phyloP scores from a whole-genome alignment of 2,113 vertebrate species.

The Gallinago jamesoni region DNA sequence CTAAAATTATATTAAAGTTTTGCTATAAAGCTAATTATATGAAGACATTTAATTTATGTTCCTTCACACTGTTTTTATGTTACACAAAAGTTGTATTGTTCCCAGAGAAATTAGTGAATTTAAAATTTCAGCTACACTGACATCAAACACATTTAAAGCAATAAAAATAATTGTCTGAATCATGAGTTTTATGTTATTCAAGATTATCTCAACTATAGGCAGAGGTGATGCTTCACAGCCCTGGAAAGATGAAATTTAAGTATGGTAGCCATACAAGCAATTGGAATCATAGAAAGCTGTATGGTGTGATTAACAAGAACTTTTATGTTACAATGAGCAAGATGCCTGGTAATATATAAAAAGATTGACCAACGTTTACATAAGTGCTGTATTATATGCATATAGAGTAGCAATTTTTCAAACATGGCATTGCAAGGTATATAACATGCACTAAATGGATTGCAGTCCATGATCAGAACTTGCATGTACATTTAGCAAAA shows the following conservation, averaged over 20 bases:
- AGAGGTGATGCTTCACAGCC: background rate
- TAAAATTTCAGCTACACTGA: background rate
- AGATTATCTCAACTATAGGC: background rate
- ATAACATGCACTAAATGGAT: background rate
- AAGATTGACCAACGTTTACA: background rate
- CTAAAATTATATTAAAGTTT: background rate
- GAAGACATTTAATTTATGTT: background rate
- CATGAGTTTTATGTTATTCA: background rate
- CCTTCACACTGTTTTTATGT: background rate
- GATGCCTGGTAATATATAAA: background rate
- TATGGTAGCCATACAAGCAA: background rate
- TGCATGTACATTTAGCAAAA: background rate
- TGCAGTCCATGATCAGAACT: background rate
- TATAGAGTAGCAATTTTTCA: background rate
- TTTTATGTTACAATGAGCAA: background rate
- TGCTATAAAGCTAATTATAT: background rate
- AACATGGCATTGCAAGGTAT: background rate
- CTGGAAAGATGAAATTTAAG: background rate
- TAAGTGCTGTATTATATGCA: background rate
- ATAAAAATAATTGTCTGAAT: background rate
- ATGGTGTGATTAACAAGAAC: background rate
- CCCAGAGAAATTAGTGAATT: background rate
- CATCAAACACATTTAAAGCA: slow-evolving; percentile 9
- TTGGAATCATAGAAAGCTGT: background rate
- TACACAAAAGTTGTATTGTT: background rate